Conservation (phyloP, 2,113 vertebrate species). For the Thalassarche chlororhynchos region DNA sequence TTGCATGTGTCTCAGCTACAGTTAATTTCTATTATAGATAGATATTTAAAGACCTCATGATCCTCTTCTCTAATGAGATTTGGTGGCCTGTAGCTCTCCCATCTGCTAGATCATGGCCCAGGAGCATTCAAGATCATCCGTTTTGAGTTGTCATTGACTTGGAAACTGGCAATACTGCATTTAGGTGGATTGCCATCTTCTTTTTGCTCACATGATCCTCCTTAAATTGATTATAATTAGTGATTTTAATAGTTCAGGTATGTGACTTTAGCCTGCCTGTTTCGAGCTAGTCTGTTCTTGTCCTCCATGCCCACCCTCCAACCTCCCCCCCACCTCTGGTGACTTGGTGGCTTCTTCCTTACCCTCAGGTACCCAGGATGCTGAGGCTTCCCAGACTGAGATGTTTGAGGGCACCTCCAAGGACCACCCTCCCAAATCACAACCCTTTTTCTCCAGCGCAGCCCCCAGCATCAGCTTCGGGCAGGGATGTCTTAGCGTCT, state of each 20-base stretch:
- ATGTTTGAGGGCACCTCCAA: background rate
- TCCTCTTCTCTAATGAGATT: background rate
- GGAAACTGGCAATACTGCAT: background rate
- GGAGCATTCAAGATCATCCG: background rate
- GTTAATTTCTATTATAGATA: accelerated
- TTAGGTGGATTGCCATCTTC: background rate
- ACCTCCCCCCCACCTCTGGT: too few relatives aligned
- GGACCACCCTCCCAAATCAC: background rate
- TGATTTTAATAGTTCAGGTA: background rate
- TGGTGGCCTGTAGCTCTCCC: background rate
- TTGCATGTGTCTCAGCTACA: background rate
- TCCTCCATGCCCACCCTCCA: background rate
- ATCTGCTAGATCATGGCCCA: background rate
- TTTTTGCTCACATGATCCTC: background rate
- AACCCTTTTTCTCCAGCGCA: background rate
- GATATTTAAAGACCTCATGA: background rate
- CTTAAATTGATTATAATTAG: background rate
- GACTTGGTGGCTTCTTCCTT: background rate
- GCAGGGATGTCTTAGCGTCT: background rate
- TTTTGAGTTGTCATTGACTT: background rate
- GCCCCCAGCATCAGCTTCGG: background rate
- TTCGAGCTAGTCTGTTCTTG: background rate
- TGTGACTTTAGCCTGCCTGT: background rate
- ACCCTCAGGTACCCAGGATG: background rate
- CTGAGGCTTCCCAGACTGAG: background rate